Base-by-base conservation (phyloP, 2,888 invertebrate genomes). In the Polia nebulosa region DNA sequence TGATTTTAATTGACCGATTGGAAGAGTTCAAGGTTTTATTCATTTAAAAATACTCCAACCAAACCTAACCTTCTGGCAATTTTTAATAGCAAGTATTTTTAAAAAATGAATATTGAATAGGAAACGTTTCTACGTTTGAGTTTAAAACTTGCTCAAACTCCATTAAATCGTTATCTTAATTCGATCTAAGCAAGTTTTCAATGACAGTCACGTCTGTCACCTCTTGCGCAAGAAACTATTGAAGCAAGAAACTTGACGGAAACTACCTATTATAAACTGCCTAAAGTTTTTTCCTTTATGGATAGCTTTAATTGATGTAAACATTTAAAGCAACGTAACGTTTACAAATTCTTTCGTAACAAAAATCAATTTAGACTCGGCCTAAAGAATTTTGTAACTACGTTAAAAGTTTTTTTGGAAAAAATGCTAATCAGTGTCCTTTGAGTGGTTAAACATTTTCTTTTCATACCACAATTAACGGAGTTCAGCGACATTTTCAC, bases 401-500 rank as follows among this genome's bases (percentile, higher is more conserved):
- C 36, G n/a, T 44, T 58, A 51, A 62, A 58, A 62, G 20, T 62
- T n/a, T 1, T 4, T 36, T 57, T 64, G 20, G 47, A 66, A 15
- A 49, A 66, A 64, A 72, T 69, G 49, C 27, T 66, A 72, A 77
- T 64, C 51, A 57, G 49, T 34, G 27, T 58, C 51, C 61, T 60
- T 81, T 78, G 63, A 81, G 74, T 74, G 49, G 44, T 70, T 59
- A 60, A 74, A 65, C 64, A 78, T 82, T 77, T 72, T 73, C 61
- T 66, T 70, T 60, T 47, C 25, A 65, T 67, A 62, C 76, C 25
- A 57, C 69, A 76, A 72, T 81, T 76, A 71, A 22, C 60, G 52
- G 55, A 74, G 82, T 76, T 83, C 77, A 80, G 75, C 71, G 78
- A 78, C 75, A 71, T 67, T 74, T 77, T 70, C 59, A 59, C 32